Conservation (phyloP, 2,113 vertebrate species). For the Pimephales promelas region DNA sequence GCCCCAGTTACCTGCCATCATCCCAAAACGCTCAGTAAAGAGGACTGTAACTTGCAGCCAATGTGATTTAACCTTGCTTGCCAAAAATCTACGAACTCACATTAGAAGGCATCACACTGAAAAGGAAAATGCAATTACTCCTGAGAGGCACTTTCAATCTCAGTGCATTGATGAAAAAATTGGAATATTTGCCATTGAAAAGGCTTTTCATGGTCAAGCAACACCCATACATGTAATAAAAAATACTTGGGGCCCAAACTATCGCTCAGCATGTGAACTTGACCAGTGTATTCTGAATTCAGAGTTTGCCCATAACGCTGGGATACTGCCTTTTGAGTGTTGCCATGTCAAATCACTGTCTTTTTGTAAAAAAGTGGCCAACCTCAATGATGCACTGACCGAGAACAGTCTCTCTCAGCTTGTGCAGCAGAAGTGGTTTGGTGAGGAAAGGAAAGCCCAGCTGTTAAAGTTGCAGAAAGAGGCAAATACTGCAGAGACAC, state of each 20-base stretch:
- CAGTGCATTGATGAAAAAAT: slow-evolving; percentile 15
- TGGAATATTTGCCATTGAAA: background rate
- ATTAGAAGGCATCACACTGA: background rate
- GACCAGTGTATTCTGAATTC: background rate
- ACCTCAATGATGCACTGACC: background rate
- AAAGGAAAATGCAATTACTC: no score
- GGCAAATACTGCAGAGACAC: background rate
- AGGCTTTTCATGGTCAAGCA: slow-evolving; percentile 19
- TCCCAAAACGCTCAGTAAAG: background rate
- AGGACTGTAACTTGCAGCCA: slow-evolving; percentile 20
- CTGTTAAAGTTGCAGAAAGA: background rate
- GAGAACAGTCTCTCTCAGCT: slow-evolving; percentile 8
- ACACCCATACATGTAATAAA: background rate
- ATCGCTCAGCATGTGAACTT: background rate
- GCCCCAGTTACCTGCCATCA: background rate
- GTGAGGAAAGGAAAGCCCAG: background rate
- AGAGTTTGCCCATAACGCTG: background rate
- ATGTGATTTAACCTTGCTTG: slow-evolving; percentile 10
- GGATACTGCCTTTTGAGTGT: background rate
- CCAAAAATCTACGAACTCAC: background rate
- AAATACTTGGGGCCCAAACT: background rate
- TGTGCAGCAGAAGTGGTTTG: slow-evolving; percentile 6
- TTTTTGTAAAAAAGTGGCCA: background rate
- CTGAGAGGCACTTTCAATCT: no score
- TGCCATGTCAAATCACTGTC: background rate